phyloP scores from a whole-genome alignment of 2,888 invertebrate genomes.

The Conomelus anceps region DNA sequence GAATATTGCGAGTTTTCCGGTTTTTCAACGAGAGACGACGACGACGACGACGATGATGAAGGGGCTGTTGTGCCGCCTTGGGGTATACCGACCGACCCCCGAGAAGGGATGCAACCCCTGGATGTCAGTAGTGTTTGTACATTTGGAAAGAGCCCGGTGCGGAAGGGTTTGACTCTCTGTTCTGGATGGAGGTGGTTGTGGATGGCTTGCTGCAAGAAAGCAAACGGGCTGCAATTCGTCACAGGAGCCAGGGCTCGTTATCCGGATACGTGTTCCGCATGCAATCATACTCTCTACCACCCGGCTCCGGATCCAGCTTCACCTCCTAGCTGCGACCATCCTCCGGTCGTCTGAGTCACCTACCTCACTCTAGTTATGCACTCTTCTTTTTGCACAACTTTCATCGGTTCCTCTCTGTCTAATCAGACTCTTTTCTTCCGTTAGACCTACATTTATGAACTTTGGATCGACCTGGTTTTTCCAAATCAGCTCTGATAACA shows the following conservation, averaged over 20 bases:
- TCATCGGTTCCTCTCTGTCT: neutral
- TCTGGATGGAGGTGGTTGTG: too few relatives aligned
- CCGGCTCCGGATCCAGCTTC: too few relatives aligned
- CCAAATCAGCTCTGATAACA: neutral
- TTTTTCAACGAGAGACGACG: neutral
- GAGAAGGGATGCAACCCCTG: neutral
- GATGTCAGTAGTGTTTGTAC: neutral
- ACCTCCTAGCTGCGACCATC: neutral
- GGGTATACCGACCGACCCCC: neutral
- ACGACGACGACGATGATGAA: neutral
- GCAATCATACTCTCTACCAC: too few relatives aligned
- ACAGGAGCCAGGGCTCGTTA: conserved; percentile 8
- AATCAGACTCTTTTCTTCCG: neutral
- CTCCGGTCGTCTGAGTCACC: too few relatives aligned
- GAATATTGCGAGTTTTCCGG: neutral
- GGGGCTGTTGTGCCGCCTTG: neutral
- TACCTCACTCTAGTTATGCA: neutral
- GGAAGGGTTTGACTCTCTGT: neutral
- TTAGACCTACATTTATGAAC: neutral
- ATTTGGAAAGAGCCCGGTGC: neutral
- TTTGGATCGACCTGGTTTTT: neutral
- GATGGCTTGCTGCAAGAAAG: conserved; percentile 4
- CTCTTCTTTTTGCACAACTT: neutral
- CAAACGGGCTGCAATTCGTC: conserved; percentile 13
- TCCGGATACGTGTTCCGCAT: neutral